These are phyloP conservation scores for Clarias magur DNA, from an alignment of 2,113 vertebrate genomes.

Conservation along the genomic window DNA sequence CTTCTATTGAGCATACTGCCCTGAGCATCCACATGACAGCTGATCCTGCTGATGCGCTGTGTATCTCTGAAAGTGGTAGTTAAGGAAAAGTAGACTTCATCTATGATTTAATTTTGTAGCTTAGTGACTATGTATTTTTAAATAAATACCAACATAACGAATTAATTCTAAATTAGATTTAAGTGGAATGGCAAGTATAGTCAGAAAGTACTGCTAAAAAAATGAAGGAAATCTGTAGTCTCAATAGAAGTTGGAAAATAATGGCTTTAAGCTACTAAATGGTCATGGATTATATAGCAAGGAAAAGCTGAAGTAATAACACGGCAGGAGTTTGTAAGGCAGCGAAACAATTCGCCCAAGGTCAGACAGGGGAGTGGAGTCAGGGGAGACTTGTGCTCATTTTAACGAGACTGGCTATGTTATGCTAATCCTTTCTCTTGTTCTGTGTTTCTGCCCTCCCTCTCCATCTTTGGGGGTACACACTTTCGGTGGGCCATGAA, in stretches of 20 bases:
- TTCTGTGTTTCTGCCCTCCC: conserved; percentile 45
- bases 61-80: background rate
- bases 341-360: conserved; percentile 42
- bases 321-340: conserved; percentile 33
- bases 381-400: conserved; percentile 52
- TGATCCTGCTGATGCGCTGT: conserved; percentile 43
- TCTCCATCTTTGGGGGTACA: conserved; percentile 40
- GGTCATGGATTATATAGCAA: conserved; percentile 15
- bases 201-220: background rate
- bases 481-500: conserved; percentile 52
- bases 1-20: conserved; percentile 64
- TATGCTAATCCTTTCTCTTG: conserved; percentile 49
- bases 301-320: conserved; percentile 36
- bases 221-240: background rate
- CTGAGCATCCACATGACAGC: conserved; percentile 60
- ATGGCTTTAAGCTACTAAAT: background rate
- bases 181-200: background rate
- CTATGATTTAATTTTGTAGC: background rate
- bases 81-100: background rate
- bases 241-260: background rate
- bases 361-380: conserved; percentile 48
- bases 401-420: conserved; percentile 55
- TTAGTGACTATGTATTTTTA: background rate
- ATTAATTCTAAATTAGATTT: background rate
- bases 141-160: background rate